Evolutionary conservation across 2,113 vertebrate genomes (phyloP), one percentile per base, ranked within the genome.

Genomic region (Jaculus jaculus): DNA sequence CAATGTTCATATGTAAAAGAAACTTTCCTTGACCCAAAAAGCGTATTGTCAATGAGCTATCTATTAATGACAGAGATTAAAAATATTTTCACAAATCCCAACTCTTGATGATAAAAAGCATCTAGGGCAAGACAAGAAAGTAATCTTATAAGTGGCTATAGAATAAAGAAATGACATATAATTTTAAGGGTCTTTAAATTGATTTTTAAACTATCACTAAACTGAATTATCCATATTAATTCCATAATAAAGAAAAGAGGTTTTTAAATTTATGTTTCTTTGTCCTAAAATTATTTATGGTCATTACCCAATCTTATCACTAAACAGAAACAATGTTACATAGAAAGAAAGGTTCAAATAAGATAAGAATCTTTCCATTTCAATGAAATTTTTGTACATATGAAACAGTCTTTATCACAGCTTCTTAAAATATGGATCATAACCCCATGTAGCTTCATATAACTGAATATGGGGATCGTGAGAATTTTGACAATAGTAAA

Each of bases 21-120:
- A 68, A 39, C 20, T 94, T 96, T 42, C 21, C 11, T 32, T 94
- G 37, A 58, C 30, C 66, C 26, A n/a, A 51, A 42, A 75, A 58
- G 26, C 85, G 15, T 92, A 86, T 71, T 89, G 39, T 42, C 23
- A 81, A 81, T 42, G 60, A 93, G 8, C 34, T 63, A 79, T 63
- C n/a, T 91, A 39, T 15, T 95, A 18, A 95, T 63, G 54, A 91
- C 65, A 87, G 61, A 79, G 24, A 94, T 21, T 72, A 87, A 93
- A 92, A 90, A 61, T 42, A 84, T 17, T 54, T 30, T 47, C 54
- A 2, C 24, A 90, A 93, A 63, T 68, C 39, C 69, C 87, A 54
- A 69, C 20, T 65, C 34, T 74, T n/a, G 32, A 86, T 92, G 32
- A 93, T 39, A 85, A 87, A 94, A 94, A 63, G 32, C 18, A 93